These are phyloP conservation scores for Bicyclus anynana DNA, from an alignment of 1,140 invertebrate genomes.

Conservation along the genomic window DNA sequence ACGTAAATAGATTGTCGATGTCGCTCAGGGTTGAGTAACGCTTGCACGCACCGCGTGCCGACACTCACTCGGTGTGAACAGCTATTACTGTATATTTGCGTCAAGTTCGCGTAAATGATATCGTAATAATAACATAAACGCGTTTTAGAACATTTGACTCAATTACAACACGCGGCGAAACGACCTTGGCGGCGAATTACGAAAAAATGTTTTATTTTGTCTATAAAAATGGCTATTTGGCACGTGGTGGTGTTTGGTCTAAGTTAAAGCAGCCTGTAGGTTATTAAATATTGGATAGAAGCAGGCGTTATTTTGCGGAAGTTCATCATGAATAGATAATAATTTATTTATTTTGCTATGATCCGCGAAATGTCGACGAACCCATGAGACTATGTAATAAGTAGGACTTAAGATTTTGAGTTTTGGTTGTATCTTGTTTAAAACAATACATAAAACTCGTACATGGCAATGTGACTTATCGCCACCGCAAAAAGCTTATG, in stretches of 20 bases:
- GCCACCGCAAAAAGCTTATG: background rate
- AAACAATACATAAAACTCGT: too few species aligned
- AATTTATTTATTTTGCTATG: too few species aligned
- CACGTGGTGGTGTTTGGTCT: conserved; percentile 2
- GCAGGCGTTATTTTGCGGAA: too few species aligned
- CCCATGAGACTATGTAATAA: too few species aligned
- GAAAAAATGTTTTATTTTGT: conserved; percentile 7
- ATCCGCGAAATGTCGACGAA: too few species aligned
- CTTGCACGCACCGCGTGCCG: conserved; percentile 23
- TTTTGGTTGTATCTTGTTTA: too few species aligned
- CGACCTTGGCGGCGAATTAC: conserved; percentile 1
- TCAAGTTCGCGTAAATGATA: conserved; percentile 6
- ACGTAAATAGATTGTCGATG: conserved; percentile 2
- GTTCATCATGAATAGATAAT: too few species aligned
- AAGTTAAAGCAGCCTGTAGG: background rate
- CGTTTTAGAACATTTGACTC: background rate
- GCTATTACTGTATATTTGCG: conserved; percentile 15
- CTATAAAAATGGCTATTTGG: conserved; percentile 8
- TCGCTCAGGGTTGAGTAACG: conserved; percentile 15
- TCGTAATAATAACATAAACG: conserved; percentile 2
- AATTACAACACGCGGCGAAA: conserved; percentile 1
- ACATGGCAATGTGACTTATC: too few species aligned
- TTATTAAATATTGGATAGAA: too few species aligned
- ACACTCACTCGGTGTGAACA: too few species aligned
- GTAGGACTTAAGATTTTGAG: too few species aligned